Evolutionary conservation across 2,888 invertebrate species (phyloP), one percentile per base, ranked within the genome.

Genomic region (Drosophila neonasuta): DNA sequence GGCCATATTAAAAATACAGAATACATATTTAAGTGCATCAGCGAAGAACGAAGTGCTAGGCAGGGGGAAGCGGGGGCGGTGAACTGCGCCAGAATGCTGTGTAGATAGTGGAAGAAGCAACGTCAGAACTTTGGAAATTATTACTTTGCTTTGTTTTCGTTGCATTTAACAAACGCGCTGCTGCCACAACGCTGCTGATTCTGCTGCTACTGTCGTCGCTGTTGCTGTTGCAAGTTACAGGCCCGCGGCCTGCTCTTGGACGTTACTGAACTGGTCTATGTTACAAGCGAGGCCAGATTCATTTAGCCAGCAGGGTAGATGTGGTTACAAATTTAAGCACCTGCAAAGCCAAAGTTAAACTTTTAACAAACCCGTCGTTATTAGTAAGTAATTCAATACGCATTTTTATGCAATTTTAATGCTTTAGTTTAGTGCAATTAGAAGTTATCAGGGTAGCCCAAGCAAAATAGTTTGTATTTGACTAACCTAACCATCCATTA

Each of bases 111-210:
- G 48, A 56, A 56, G 64, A 52, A 56, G 64, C 52, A 68, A 58
- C 80, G 84, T 74, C 85, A 85, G 73, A 85, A 83, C 82, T 87
- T 84, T 85, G 67, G 42, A 86, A 84, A 85, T 87, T 84, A 84
- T 86, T 81, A 86, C 82, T 80, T 77, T 77, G 79, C 77, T 79
- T 83, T 83, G 77, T 75, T 83, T 75, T 69, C 48, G 50, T 70
- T 77, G 77, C 63, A 56, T 75, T 69, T 60, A 64, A 70, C 59
- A 63, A 77, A 77, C 69, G 62, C 58, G 13, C 11, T 6, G 36
- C 36, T 36, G 36, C 36, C 30, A 30, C 30, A 3, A 30, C 9
- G 36, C 39, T 39, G 13, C 39, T 6, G n/a, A n/a, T n/a, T 1
- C 39, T 39, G 39, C 39, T 13, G 39, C 39, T 41, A 15, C 3